Percentiles rank a stretch among this genome's conserved stretches.
Conservation (phyloP, 1,140 invertebrate genomes). For the Tetramorium alpestre region DNA sequence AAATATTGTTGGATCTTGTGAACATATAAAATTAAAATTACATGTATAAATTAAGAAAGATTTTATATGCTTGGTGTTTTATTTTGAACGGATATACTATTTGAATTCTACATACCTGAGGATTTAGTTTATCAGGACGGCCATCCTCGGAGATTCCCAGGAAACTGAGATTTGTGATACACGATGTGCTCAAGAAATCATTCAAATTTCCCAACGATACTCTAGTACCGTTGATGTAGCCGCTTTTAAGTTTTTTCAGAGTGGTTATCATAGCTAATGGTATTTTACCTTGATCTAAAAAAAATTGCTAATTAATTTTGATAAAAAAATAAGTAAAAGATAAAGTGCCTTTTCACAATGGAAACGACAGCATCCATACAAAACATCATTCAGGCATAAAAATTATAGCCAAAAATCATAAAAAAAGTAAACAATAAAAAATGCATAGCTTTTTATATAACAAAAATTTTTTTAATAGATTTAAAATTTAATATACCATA, state of each 20-base stretch:
- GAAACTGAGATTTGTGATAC: constrained; percentile 98
- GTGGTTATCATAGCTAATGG: constrained; percentile 98
- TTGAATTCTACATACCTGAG: constrained; percentile 78
- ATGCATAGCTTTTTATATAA: not conserved
- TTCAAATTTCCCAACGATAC: constrained; percentile 96
- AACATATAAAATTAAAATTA: constrained; percentile 52
- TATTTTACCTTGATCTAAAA: constrained; percentile 95
- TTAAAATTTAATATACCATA: not conserved
- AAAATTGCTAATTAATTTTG: not conserved
- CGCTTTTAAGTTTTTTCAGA: constrained; percentile 99
- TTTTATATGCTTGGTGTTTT: not conserved
- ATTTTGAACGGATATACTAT: not conserved
- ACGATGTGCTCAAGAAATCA: constrained; percentile 98
- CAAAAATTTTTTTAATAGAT: not conserved
- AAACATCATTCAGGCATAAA: not conserved
- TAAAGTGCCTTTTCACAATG: not conserved
- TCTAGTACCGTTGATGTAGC: constrained; percentile 99
- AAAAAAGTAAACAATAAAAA: not conserved
- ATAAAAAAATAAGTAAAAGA: not conserved
- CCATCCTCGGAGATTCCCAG: constrained; percentile 96
- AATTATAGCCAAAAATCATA: not conserved
- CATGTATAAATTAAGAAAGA: not conserved
- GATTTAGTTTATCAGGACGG: constrained; percentile 90
- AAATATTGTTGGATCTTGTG: constrained; percentile 94
- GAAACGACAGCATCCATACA: not conserved